Percentiles rank a stretch among this genome's conserved stretches.
Conservation (phyloP, 2,113 vertebrate genomes). For the Eretmochelys imbricata region DNA sequence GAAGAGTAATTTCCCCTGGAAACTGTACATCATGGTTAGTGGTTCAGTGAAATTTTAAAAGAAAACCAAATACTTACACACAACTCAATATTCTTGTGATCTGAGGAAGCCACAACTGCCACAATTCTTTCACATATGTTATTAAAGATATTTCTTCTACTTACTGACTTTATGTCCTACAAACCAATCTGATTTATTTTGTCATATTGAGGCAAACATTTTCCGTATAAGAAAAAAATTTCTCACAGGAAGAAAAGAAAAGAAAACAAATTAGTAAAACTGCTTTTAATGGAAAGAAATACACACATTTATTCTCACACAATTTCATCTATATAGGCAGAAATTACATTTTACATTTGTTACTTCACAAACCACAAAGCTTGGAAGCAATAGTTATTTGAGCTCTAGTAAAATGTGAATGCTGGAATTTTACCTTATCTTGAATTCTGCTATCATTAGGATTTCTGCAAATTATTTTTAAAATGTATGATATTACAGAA, state of each 20-base stretch:
- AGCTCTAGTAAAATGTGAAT: background rate
- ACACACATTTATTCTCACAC: background rate
- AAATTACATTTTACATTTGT: background rate
- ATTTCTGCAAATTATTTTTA: background rate
- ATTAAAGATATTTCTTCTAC: slow-evolving; percentile 36
- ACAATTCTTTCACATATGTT: slow-evolving; percentile 43
- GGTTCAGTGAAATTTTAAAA: slow-evolving; percentile 58
- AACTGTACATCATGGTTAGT: slow-evolving; percentile 58
- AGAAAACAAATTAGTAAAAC: background rate
- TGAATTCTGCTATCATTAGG: background rate
- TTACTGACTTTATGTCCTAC: slow-evolving; percentile 1
- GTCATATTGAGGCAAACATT: slow-evolving; percentile 24
- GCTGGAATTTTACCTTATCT: background rate
- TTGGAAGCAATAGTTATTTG: background rate
- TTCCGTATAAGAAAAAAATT: background rate
- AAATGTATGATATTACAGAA: background rate
- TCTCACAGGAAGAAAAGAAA: background rate
- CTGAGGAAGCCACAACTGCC: slow-evolving; percentile 64
- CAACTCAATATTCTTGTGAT: slow-evolving; percentile 32
- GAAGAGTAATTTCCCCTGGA: slow-evolving; percentile 59
- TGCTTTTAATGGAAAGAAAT: background rate
- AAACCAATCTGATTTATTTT: slow-evolving; percentile 41
- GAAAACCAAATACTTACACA: slow-evolving; percentile 58
- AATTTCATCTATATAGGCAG: background rate
- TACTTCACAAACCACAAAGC: background rate